These are phyloP conservation scores for Siniperca undulata DNA, from an alignment of 2,797 vertebrate genomes.

Conservation along the genomic window DNA sequence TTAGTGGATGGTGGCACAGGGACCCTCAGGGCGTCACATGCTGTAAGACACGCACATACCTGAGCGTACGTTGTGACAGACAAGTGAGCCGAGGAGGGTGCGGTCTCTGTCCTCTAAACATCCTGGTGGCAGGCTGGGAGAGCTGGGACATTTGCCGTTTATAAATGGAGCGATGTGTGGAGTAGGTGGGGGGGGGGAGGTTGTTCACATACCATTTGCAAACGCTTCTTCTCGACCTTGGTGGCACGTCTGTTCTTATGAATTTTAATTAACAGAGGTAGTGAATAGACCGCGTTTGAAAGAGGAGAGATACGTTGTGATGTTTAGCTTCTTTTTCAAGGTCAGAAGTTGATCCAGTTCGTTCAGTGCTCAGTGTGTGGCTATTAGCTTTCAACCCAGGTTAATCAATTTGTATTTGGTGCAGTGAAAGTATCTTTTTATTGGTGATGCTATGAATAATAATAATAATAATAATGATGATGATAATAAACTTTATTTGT, in stretches of 20 bases:
- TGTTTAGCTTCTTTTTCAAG: slow-evolving; percentile 43
- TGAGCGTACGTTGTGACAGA: slow-evolving; percentile 61
- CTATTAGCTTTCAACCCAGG: slow-evolving; percentile 19
- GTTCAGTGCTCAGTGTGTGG: neutral
- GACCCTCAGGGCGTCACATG: slow-evolving; percentile 68
- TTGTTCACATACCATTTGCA: slow-evolving; percentile 40
- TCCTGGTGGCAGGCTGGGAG: slow-evolving; percentile 42
- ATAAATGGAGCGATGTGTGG: slow-evolving; percentile 35
- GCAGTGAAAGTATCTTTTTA: slow-evolving; percentile 7
- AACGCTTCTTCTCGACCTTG: slow-evolving; percentile 66
- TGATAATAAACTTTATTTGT: too few species aligned
- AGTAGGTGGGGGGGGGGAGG: neutral
- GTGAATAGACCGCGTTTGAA: slow-evolving; percentile 59
- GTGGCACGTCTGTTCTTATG: slow-evolving; percentile 59
- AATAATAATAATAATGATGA: too few species aligned
- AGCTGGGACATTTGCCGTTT: slow-evolving; percentile 43
- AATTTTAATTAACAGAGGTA: slow-evolving; percentile 70
- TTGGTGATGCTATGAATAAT: neutral
- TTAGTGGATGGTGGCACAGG: slow-evolving; percentile 79
- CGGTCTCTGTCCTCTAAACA: slow-evolving; percentile 74
- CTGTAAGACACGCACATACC: slow-evolving; percentile 55
- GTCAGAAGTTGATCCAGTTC: slow-evolving; percentile 50
- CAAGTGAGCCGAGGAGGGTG: slow-evolving; percentile 49
- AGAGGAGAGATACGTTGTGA: slow-evolving; percentile 4
- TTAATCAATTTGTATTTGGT: slow-evolving; percentile 14